Conservation (phyloP, 2,888 invertebrate genomes). For the Anoncus sp. region DNA sequence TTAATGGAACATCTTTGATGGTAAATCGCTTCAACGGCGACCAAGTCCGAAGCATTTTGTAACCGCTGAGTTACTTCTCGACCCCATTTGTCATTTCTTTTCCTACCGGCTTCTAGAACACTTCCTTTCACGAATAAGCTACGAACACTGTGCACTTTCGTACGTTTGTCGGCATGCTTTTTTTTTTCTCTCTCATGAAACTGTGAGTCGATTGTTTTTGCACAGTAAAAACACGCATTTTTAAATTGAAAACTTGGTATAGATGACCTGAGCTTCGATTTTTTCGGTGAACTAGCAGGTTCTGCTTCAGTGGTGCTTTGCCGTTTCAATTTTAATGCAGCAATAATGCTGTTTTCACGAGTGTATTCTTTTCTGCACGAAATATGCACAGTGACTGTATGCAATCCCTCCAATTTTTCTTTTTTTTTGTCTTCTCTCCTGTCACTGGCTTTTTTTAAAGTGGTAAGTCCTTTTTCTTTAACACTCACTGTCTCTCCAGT, state of each 20-base stretch:
- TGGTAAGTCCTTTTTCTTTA: constrained; percentile 4
- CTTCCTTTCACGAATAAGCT: background rate
- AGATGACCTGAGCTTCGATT: too few species aligned
- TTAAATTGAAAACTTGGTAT: too few species aligned
- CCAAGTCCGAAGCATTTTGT: constrained; percentile 32
- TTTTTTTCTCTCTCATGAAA: background rate
- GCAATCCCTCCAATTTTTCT: background rate
- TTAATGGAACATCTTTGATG: constrained; percentile 33
- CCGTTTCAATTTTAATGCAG: constrained; percentile 7
- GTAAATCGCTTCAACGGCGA: constrained; percentile 44
- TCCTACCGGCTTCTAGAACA: background rate
- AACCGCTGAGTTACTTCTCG: constrained; percentile 34
- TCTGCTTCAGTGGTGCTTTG: background rate
- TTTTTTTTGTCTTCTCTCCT: constrained; percentile 1
- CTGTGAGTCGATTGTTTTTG: too few species aligned
- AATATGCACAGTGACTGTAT: constrained; percentile 8
- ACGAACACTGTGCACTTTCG: background rate
- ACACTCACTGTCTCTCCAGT: constrained; percentile 2
- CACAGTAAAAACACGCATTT: too few species aligned
- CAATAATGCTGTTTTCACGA: constrained; percentile 2
- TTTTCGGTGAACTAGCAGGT: background rate
- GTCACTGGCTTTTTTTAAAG: constrained; percentile 1
- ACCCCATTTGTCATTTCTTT: constrained; percentile 31
- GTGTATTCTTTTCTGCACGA: constrained; percentile 4
- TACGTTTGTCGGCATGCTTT: constrained; percentile 3